phyloP scores from a whole-genome alignment of 2,888 invertebrate genomes.

The Rotaria socialis region DNA sequence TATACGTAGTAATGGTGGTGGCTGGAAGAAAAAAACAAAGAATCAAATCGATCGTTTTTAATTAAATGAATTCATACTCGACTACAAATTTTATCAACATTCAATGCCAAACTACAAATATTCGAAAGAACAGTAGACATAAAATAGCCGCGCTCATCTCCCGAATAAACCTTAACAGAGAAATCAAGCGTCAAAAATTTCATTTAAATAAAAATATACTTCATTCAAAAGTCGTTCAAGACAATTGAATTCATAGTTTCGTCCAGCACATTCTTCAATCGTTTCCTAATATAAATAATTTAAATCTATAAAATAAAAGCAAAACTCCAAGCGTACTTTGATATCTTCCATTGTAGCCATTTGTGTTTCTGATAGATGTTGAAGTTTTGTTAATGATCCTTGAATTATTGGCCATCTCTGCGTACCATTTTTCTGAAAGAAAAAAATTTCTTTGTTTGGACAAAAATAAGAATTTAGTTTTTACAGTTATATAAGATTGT shows the following conservation, averaged over 20 bases:
- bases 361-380: neutral
- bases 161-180: neutral
- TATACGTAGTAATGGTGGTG: neutral
- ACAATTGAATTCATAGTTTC: neutral
- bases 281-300: neutral
- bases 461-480: no score
- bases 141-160: neutral
- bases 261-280: slow-evolving; percentile 2
- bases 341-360: neutral
- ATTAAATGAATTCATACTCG: neutral
- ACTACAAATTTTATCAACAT: slow-evolving; percentile 30
- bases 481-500: neutral
- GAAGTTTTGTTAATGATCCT: neutral
- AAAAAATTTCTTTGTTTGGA: neutral
- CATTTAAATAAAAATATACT: neutral
- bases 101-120: slow-evolving; percentile 1
- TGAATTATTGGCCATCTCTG: slow-evolving; percentile 4
- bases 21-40: neutral
- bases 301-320: no score
- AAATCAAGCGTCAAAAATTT: neutral
- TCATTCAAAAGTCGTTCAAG: slow-evolving; percentile 3
- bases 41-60: neutral
- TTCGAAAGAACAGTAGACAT: neutral
- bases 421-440: neutral
- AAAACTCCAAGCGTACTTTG: neutral